Conservation (phyloP, 2,888 invertebrate species). For the Aradus depressus region DNA sequence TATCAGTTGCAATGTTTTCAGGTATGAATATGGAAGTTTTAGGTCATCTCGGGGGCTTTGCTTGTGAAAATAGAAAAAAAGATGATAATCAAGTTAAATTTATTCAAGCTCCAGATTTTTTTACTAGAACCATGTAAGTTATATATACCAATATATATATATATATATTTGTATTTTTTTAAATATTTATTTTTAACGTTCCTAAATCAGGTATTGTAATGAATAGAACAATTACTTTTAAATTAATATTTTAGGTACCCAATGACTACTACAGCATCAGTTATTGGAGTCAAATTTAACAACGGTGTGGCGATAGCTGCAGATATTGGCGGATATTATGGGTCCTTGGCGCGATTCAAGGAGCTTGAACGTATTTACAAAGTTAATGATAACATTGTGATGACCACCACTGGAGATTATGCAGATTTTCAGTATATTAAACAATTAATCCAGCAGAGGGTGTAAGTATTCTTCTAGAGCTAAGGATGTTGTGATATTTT, state of each 20-base stretch:
- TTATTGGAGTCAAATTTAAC: slow-evolving; percentile 75
- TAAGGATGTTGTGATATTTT: slow-evolving; percentile 5
- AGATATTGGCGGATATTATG: slow-evolving; percentile 88
- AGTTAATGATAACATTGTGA: slow-evolving; percentile 77
- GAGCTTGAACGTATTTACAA: slow-evolving; percentile 76
- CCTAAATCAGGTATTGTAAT: no score
- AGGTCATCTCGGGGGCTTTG: no score
- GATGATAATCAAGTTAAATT: slow-evolving; percentile 23
- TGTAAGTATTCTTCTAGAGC: slow-evolving; percentile 44
- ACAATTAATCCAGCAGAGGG: slow-evolving; percentile 73
- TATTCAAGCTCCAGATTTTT: slow-evolving; percentile 22
- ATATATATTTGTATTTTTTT: not conserved
- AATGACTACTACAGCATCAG: slow-evolving; percentile 84
- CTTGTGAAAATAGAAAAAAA: no score
- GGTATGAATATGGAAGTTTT: no score
- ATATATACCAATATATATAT: not conserved
- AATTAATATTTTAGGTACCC: slow-evolving; percentile 44
- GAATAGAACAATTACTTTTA: no score
- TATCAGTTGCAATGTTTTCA: no score
- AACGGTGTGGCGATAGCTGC: slow-evolving; percentile 85
- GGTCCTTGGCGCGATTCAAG: slow-evolving; percentile 79
- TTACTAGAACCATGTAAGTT: slow-evolving; percentile 23
- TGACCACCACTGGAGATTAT: slow-evolving; percentile 91
- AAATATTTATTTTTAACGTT: not conserved
- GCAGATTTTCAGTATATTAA: slow-evolving; percentile 91